phyloP scores from a whole-genome alignment of 2,888 invertebrate species.

The Phrixothrix hirtus region DNA sequence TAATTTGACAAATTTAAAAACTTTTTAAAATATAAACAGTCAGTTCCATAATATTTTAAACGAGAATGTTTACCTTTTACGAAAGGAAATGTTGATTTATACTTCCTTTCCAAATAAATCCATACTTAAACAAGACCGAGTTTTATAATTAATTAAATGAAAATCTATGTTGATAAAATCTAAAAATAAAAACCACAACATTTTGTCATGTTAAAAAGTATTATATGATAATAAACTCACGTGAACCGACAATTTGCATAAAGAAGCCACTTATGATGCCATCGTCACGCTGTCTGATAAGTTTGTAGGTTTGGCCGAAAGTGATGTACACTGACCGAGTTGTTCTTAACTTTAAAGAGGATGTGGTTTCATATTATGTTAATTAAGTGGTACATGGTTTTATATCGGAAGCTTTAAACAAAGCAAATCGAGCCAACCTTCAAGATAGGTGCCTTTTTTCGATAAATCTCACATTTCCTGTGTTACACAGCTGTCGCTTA shows the following conservation, averaged over 20 bases:
- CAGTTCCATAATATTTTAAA: too few species aligned
- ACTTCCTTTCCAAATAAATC: too few species aligned
- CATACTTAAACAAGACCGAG: too few species aligned
- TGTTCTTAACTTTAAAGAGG: constrained; percentile 23
- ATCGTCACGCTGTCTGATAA: constrained; percentile 34
- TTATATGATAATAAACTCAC: too few species aligned
- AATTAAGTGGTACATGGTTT: constrained; percentile 11
- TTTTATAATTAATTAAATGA: too few species aligned
- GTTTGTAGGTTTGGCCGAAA: constrained; percentile 30
- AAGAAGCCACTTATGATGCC: constrained; percentile 20
- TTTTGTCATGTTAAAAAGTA: too few species aligned
- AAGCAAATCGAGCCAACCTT: constrained; percentile 10
- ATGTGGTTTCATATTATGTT: constrained; percentile 24
- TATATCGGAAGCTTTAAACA: constrained; percentile 8
- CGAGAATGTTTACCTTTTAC: too few species aligned
- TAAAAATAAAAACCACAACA: too few species aligned
- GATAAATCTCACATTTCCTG: constrained; percentile 26
- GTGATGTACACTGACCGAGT: constrained; percentile 15
- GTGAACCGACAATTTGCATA: constrained; percentile 8
- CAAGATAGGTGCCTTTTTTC: constrained; percentile 20
- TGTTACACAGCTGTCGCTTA: constrained; percentile 21
- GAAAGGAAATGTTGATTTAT: too few species aligned
- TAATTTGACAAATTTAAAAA: too few species aligned
- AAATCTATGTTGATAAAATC: too few species aligned
- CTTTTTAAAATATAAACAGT: too few species aligned